phyloP scores from a whole-genome alignment of 1,140 invertebrate genomes.

The Ladona fulva region DNA sequence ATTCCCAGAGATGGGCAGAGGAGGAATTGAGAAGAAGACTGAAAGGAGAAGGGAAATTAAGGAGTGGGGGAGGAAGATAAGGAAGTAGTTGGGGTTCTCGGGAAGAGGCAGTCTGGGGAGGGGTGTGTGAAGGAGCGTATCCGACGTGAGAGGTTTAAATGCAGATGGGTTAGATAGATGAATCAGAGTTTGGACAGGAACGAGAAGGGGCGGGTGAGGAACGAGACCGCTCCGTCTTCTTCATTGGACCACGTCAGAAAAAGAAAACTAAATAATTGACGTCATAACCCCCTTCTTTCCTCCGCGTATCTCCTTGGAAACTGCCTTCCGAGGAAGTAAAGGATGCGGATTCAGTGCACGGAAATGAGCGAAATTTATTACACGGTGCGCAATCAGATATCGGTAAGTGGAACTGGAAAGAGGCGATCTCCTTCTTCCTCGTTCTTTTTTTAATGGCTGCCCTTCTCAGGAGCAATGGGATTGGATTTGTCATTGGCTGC shows the following conservation, averaged over 20 bases:
- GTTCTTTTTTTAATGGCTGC: not conserved
- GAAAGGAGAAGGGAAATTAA: not conserved
- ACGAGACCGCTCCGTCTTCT: not conserved
- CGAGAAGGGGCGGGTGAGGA: not conserved
- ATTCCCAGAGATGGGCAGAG: not conserved
- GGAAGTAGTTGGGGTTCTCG: no score
- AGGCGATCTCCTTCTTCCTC: not conserved
- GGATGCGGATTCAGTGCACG: not conserved
- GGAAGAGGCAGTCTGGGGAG: not conserved
- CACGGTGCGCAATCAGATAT: slow-evolving; percentile 8
- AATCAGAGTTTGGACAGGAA: not conserved
- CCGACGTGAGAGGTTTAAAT: not conserved
- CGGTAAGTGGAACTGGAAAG: not conserved
- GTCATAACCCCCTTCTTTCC: not conserved
- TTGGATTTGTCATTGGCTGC: not conserved
- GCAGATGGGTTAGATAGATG: slow-evolving; percentile 8
- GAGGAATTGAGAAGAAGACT: not conserved
- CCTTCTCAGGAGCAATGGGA: not conserved
- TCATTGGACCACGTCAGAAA: not conserved
- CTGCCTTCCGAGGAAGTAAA: not conserved
- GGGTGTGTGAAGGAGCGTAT: not conserved
- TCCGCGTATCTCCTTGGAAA: no score
- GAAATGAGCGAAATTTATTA: slow-evolving; percentile 5
- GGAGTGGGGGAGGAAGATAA: not conserved
- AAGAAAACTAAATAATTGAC: not conserved